Conservation (phyloP, 2,888 invertebrate species). For the Protonemura montana region DNA sequence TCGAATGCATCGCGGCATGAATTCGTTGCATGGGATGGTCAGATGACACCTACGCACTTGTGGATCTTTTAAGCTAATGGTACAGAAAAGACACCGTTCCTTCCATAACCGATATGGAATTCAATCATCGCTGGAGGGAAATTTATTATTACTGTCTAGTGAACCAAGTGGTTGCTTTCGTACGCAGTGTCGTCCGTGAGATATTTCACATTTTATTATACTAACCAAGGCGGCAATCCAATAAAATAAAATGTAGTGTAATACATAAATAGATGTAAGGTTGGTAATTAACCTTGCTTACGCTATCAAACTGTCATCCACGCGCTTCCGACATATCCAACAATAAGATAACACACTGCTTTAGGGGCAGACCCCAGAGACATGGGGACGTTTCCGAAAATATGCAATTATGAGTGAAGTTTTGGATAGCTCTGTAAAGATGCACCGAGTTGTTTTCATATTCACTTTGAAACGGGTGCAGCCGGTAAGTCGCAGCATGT, state of each 20-base stretch:
- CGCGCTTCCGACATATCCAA: background rate
- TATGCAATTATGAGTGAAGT: background rate
- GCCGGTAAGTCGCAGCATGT: background rate
- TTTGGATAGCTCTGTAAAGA: background rate
- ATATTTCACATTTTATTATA: background rate
- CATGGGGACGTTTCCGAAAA: background rate
- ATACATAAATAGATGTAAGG: slow-evolving; percentile 2
- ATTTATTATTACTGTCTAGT: too few relatives aligned
- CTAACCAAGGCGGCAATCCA: background rate
- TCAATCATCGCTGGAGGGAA: too few relatives aligned
- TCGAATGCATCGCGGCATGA: background rate
- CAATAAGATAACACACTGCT: background rate
- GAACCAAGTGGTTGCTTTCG: background rate
- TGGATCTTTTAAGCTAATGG: too few relatives aligned
- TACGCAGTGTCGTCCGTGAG: background rate
- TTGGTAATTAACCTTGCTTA: background rate
- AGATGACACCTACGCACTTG: too few relatives aligned
- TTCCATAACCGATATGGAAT: too few relatives aligned
- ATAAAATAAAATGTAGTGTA: background rate
- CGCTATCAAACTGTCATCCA: background rate
- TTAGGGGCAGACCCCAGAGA: background rate
- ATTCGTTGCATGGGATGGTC: background rate
- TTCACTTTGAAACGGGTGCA: background rate
- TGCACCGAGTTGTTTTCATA: too few relatives aligned
- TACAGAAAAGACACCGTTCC: too few relatives aligned